Base-by-base conservation (phyloP, 2,888 invertebrate genomes). In the Eristalis intricaria region DNA sequence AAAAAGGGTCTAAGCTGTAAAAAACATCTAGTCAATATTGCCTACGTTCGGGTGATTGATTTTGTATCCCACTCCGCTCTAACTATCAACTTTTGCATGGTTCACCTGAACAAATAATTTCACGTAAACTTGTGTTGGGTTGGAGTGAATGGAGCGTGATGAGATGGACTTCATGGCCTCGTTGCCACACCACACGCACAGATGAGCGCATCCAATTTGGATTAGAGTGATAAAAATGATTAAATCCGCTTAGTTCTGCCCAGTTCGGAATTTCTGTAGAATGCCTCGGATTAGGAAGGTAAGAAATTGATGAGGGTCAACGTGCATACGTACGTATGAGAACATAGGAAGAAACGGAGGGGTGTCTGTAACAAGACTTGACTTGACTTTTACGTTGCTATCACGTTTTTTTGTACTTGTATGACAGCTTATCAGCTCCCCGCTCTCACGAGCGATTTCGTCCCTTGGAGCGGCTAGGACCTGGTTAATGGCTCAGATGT, bases 131-230 rank as follows among this genome's bases (percentile, higher is more conserved):
- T 50, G 19, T 50, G 50, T 50, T 19, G 50, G 19, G 50, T 19
- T 50, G 50, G 19, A 8, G 19, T 19, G 50, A 50, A 50, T 50
- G 50, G 50, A 50, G 50, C 19, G 19, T 50, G 50, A 50, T 19
- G 50, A 8, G 50, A 50, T 8, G 35, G 50, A 73, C 73, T 75
- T 71, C 69, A 78, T 75, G 63, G 74, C 15, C 61, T 68, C 70
- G 63, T 58, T 50, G 74, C 61, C 56, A 11, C 70, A 80, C 60
- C 68, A 38, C 71, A 82, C 82, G 76, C 83, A 76, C 84, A 80
- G 73, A 68, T 80, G 84, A 87, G 79, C 84, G 80, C 87, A 87
- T 87, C 87, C 87, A 87, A 87, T 87, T 87, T 87, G 87, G 87
- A 87, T 87, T 87, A 87, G 76, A 84, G 79, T 87, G 87, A 87